Evolutionary conservation across 2,113 vertebrate genomes (phyloP).

Genomic region (Pteropus alecto): DNA sequence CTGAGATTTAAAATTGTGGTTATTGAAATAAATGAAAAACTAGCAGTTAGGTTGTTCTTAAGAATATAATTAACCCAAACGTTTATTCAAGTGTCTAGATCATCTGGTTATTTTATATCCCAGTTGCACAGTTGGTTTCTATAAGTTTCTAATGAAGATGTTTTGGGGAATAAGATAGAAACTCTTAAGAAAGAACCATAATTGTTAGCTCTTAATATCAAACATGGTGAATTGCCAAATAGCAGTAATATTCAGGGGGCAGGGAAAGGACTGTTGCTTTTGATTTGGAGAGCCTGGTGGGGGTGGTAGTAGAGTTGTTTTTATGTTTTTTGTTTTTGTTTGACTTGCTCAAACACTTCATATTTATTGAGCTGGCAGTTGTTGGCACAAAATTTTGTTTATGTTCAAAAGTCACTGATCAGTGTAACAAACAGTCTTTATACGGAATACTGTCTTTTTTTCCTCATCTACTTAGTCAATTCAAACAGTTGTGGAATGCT

Average conservation of each 20-base stretch:
- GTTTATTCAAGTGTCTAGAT: not conserved
- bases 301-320: not conserved
- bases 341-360: not conserved
- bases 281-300: not conserved
- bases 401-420: conserved; percentile 43
- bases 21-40: conserved; percentile 23
- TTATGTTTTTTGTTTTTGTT: not conserved
- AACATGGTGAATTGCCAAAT: not conserved
- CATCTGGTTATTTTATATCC: not conserved
- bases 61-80: not conserved
- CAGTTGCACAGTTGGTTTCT: not conserved
- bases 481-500: not conserved
- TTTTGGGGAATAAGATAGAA: not conserved
- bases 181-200: not conserved
- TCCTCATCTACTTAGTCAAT: not conserved
- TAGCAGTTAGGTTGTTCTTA: not conserved
- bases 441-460: not conserved
- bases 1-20: conserved; percentile 47
- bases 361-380: conserved; percentile 1
- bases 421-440: not conserved
- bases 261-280: not conserved
- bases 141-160: not conserved
- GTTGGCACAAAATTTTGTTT: conserved; percentile 34
- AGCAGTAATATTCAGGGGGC: not conserved
- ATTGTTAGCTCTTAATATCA: not conserved